phyloP scores from a whole-genome alignment of 2,797 vertebrate species.

The Tolypeutes matacus region DNA sequence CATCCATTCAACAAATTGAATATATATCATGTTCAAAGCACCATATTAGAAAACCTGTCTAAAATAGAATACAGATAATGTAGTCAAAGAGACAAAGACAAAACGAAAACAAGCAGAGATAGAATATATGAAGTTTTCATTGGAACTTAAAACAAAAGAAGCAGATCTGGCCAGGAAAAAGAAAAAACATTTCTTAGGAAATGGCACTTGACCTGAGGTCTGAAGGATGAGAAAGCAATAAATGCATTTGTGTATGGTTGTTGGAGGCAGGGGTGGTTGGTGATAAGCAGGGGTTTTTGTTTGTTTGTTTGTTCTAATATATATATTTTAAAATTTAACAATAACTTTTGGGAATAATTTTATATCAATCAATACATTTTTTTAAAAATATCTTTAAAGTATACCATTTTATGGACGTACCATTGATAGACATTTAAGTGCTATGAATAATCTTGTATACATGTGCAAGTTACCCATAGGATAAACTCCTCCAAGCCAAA shows the following conservation, averaged over 20 bases:
- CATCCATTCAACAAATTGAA: neutral
- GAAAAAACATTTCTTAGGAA: neutral
- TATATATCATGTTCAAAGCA: neutral
- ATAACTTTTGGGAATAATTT: conserved; percentile 20
- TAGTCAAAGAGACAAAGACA: neutral
- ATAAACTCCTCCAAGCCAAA: conserved; percentile 54
- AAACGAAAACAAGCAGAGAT: neutral
- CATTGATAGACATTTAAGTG: conserved; percentile 6
- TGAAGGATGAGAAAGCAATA: neutral
- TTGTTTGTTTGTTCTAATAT: too few relatives aligned
- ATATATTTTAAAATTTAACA: conserved; percentile 13
- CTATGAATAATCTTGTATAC: neutral
- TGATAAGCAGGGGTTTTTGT: too few relatives aligned
- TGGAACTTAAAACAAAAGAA: neutral
- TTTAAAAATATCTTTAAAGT: conserved; percentile 23
- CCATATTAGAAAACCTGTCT: neutral
- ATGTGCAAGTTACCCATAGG: neutral
- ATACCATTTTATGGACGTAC: conserved; percentile 38
- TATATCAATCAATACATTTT: neutral
- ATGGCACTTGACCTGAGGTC: neutral
- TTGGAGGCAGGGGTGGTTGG: neutral
- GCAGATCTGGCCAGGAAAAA: neutral
- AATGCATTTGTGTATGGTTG: neutral
- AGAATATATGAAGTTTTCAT: neutral
- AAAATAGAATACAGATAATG: neutral